Base-by-base conservation (phyloP, 2,113 vertebrate genomes). In the Atherinomorus stipes region DNA sequence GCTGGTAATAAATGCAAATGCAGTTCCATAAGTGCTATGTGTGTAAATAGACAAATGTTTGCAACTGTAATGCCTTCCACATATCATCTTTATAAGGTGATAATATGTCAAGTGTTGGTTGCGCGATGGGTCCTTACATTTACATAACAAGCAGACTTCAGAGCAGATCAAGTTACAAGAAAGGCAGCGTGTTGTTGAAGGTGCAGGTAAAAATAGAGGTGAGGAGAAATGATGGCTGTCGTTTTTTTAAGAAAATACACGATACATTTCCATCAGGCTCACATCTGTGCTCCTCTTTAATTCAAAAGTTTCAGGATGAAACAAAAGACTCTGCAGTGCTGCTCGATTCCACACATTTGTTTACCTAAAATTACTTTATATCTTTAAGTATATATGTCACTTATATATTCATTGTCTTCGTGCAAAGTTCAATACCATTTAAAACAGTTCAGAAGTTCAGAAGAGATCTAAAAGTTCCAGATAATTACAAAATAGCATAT, bases 401-500 rank as follows among this genome's bases (percentile, higher is more conserved):
- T 7, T 15, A 16, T 15, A 18, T 11, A 7, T 0, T 47, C 23
- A 26, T 12, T 23, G 8, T 11, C 4, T 19, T 4, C 16, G 22
- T 16, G 25, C n/a, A 13, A 21, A 19, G 38, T 34, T 62, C 12
- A 37, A 25, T 22, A 56, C 4, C 45, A 21, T 49, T 76, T 11
- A 56, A 4, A 21, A 38, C 37, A 53, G 22, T 50, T 54, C 52
- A 54, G 4, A 54, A 21, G 23, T 28, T 28, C 37, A 44, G 22
- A 42, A 9, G 8, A 54, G 23, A 4, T 28, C 18, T 13, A 47
- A 81, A 71, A 59, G 63, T 28, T 34, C 59, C 28, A 47, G 23
- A 37, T 59, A 44, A 52, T 68, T 59, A 42, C 5, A 64, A 40
- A 68, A 61, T 45, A 54, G 23, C 7, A 61, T 44, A 64, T 26